Base-by-base conservation (phyloP, 2,797 vertebrate species). In the Aldrovandia affinis region DNA sequence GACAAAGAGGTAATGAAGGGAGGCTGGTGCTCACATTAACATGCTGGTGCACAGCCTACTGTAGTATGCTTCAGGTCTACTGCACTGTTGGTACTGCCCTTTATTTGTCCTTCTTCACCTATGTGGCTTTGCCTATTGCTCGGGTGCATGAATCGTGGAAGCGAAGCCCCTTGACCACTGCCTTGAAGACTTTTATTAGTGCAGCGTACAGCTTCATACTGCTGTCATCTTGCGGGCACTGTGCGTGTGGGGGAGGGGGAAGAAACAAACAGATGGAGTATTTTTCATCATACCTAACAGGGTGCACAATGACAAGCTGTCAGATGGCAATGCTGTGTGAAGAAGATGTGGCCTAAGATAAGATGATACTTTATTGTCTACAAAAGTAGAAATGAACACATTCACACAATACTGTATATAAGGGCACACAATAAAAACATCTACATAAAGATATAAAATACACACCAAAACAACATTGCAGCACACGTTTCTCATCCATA, bases 181-280 rank as follows among this genome's bases (percentile, higher is more conserved):
- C 36, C 83, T 90, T 93, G 63, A 96, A 84, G 84, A 94, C 68
- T 78, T 91, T 91, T 79, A 92, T 83, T 86, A 96, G 84, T 25
- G 83, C 50, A 82, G 85, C 78, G 80, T 90, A 84, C 70, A 77
- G 89, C 83, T n/a, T n/a, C n/a, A n/a, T n/a, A n/a, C 65, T 83
- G 15, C 91, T 33, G 30, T 95, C 94, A 88, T 94, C 92, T 78
- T 81, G 91, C 44, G 87, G 83, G 50, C 82, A 80, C 95, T 96
- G 88, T 85, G 87, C 85, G 79, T 44, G 50, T 20, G 33, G 78
- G 20, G 22, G 7, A 42, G 63, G 65, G 6, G 42, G 50, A 33
- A n/a, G 50, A 78, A n/a, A 73, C 50, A 79, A 25, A 63, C 3
- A 63, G 33, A 50, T 61, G 57, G 28, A 33, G 28, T 3, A 28